phyloP scores from a whole-genome alignment of 2,888 invertebrate species.

The Pimpla rufipes region DNA sequence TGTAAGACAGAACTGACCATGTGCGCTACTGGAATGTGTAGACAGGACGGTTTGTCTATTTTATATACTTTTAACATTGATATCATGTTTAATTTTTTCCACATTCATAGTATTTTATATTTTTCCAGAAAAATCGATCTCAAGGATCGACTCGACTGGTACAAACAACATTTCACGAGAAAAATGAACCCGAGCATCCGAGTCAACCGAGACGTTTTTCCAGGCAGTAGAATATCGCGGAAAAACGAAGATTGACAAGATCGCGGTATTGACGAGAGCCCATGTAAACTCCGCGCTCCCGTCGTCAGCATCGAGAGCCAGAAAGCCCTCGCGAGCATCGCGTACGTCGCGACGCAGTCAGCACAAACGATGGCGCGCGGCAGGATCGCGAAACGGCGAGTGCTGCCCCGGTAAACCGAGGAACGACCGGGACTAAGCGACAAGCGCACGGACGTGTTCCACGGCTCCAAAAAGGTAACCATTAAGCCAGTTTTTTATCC shows the following conservation, averaged over 20 bases:
- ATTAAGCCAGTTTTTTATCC: conserved; percentile 53
- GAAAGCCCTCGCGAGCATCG: background rate
- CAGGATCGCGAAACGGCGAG: conserved; percentile 13
- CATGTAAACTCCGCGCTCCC: background rate
- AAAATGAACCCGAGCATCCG: too few relatives aligned
- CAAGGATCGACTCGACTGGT: too few relatives aligned
- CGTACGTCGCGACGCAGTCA: conserved; percentile 5
- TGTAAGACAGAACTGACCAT: too few relatives aligned
- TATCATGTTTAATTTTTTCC: too few relatives aligned
- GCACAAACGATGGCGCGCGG: conserved; percentile 31
- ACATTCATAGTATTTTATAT: too few relatives aligned
- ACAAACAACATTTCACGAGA: too few relatives aligned
- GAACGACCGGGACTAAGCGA: background rate
- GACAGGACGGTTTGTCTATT: too few relatives aligned
- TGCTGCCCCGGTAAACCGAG: background rate
- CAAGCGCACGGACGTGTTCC: conserved; percentile 40
- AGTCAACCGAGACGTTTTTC: background rate
- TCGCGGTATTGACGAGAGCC: too few relatives aligned
- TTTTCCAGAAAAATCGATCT: too few relatives aligned
- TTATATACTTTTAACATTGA: too few relatives aligned
- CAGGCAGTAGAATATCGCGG: background rate
- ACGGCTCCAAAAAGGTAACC: conserved; percentile 54
- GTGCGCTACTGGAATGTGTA: too few relatives aligned
- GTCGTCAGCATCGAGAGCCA: too few relatives aligned
- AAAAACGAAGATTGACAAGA: background rate